A percentile compares a stretch with the other conserved stretches of the same genome.
phyloP scores from a whole-genome alignment of 2,113 vertebrate genomes.

The Stictonetta naevosa region DNA sequence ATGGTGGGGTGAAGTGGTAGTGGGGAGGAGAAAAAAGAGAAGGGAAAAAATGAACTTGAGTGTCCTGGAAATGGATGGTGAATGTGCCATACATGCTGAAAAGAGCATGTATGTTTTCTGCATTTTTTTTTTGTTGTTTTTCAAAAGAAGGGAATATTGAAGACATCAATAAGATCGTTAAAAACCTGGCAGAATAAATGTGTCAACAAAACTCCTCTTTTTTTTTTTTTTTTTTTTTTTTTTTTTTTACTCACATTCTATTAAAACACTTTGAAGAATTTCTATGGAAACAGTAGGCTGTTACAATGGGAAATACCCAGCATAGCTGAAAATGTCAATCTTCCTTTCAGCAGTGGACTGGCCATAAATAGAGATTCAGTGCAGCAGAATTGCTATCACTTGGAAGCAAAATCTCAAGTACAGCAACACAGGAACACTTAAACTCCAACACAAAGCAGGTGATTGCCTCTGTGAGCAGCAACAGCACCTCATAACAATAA shows the following conservation, averaged over 20 bases:
- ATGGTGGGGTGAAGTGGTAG: background rate
- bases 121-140: background rate
- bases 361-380: constrained; percentile 13
- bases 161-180: constrained; percentile 26
- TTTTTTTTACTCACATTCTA: constrained; percentile 2
- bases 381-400: background rate
- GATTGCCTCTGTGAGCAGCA: background rate
- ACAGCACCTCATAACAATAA: background rate
- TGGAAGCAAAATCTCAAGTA: constrained; percentile 8
- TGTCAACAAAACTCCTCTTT: constrained; percentile 54
- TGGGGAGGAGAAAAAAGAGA: background rate
- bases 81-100: background rate
- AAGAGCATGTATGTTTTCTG: background rate
- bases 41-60: background rate
- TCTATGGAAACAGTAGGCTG: constrained; percentile 64
- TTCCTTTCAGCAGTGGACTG: constrained; percentile 23
- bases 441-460: background rate
- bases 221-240: background rate
- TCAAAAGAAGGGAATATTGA: background rate
- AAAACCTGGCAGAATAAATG: constrained; percentile 50
- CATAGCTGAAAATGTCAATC: constrained; percentile 34
- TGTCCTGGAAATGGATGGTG: background rate
- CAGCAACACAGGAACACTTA: background rate
- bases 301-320: constrained; percentile 61
- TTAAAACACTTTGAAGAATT: constrained; percentile 44